Evolutionary conservation across 2,888 invertebrate species (phyloP).

Genomic region (Schizotus pectinicornis): DNA sequence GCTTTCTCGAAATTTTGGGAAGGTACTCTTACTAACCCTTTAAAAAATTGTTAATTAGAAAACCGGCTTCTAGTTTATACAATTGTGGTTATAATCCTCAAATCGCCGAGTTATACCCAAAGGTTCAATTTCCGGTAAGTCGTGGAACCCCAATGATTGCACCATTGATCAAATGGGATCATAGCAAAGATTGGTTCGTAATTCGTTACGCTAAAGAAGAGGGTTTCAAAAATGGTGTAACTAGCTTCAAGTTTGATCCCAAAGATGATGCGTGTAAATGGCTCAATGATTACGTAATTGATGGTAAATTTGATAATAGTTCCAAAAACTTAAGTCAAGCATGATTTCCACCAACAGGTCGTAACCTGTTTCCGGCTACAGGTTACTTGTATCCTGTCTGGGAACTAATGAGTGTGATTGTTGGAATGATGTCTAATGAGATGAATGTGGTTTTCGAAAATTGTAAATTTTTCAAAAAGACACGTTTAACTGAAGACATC

Average conservation of each 20-base stretch:
- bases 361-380: not conserved
- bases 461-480: conserved; percentile 31
- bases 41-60: too few relatives aligned
- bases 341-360: conserved; percentile 7
- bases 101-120: conserved; percentile 77
- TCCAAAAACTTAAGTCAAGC: not conserved
- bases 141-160: conserved; percentile 62
- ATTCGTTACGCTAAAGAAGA: conserved; percentile 60
- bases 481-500: conserved; percentile 68
- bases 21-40: conserved; percentile 8
- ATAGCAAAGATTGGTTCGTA: conserved; percentile 77
- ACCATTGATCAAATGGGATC: conserved; percentile 88
- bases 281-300: conserved; percentile 81
- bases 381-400: too few relatives aligned
- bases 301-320: conserved; percentile 67
- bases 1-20: conserved; percentile 2
- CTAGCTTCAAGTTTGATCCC: conserved; percentile 64
- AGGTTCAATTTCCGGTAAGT: conserved; percentile 81
- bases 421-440: not conserved
- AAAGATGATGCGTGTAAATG: conserved; percentile 73
- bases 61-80: conserved; percentile 62
- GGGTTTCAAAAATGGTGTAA: conserved; percentile 66
- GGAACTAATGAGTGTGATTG: conserved; percentile 48
- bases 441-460: not conserved
- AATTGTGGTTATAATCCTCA: conserved; percentile 77